A percentile compares a stretch with the other conserved stretches of the same genome.
phyloP scores from a whole-genome alignment of 2,797 vertebrate species.

The Pipistrellus nathusii region DNA sequence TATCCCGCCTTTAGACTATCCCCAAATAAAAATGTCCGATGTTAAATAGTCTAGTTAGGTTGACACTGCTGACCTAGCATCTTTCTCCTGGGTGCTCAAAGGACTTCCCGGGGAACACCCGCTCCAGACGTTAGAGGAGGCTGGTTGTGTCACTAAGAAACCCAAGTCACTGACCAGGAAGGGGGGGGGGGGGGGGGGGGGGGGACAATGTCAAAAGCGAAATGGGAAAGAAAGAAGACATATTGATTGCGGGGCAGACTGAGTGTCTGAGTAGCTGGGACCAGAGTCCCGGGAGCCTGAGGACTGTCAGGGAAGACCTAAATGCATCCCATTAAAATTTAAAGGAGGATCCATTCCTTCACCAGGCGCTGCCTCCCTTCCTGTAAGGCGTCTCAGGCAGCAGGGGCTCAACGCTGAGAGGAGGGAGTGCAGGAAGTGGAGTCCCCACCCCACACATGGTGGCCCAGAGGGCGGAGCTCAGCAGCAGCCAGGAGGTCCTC shows the following conservation, averaged over 20 bases:
- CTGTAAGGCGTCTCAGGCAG: background rate
- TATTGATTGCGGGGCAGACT: conserved; percentile 35
- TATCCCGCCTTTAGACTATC: background rate
- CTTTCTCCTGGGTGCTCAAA: background rate
- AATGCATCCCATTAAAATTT: conserved; percentile 45
- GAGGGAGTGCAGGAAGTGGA: background rate
- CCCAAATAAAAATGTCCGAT: background rate
- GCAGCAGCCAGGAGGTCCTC: background rate
- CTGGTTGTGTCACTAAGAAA: background rate
- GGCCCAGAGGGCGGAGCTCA: too few species aligned
- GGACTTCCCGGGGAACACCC: background rate
- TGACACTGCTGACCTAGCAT: background rate
- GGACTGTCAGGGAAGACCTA: background rate
- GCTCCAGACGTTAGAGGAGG: background rate
- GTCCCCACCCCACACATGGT: fast-evolving
- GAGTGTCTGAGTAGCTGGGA: conserved; percentile 5
- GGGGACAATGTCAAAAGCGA: background rate
- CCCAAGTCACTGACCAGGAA: background rate
- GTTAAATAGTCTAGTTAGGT: background rate
- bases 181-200: background rate
- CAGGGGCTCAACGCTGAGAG: too few species aligned
- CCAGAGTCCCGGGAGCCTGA: background rate
- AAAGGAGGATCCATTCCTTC: conserved; percentile 43
- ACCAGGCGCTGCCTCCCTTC: background rate
- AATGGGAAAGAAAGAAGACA: background rate